These are phyloP conservation scores for Eretmocerus hayati DNA, from an alignment of 2,888 invertebrate genomes.

Conservation along the genomic window DNA sequence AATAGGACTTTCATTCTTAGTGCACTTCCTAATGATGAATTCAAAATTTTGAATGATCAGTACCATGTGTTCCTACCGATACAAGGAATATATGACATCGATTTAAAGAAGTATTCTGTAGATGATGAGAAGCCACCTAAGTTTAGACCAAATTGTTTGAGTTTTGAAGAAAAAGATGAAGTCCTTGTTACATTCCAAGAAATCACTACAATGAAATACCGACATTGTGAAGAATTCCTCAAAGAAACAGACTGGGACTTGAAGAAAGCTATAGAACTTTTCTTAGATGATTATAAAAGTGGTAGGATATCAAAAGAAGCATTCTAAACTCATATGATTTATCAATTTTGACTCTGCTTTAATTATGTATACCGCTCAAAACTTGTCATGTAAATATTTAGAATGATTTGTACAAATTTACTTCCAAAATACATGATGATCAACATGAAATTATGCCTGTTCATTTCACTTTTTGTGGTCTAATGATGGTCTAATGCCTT, in stretches of 20 bases:
- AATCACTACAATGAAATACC: slow-evolving; percentile 29
- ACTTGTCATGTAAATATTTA: no score
- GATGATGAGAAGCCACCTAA: slow-evolving; percentile 19
- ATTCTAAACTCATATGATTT: no score
- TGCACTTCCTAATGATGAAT: slow-evolving; percentile 48
- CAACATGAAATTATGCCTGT: no score
- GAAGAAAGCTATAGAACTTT: slow-evolving; percentile 29
- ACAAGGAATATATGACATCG: slow-evolving; percentile 19
- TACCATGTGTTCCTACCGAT: slow-evolving; percentile 48
- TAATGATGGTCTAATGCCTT: no score
- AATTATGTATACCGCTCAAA: no score
- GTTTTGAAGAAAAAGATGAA: slow-evolving; percentile 27
- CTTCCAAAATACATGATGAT: no score
- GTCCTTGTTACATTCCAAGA: slow-evolving; percentile 26
- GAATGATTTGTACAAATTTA: no score
- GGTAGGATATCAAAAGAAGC: background rate
- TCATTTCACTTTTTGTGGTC: no score
- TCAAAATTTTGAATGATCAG: slow-evolving; percentile 63
- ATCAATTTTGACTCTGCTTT: no score
- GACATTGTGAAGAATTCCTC: slow-evolving; percentile 29
- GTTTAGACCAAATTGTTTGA: slow-evolving; percentile 23
- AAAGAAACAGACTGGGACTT: slow-evolving; percentile 30
- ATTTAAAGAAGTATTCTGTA: slow-evolving; percentile 21
- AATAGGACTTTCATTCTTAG: slow-evolving; percentile 54
- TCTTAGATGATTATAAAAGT: slow-evolving; percentile 28